A percentile compares a stretch with the other conserved stretches of the same genome.
phyloP scores from a whole-genome alignment of 2,888 invertebrate genomes.

The Entomobrya proxima region DNA sequence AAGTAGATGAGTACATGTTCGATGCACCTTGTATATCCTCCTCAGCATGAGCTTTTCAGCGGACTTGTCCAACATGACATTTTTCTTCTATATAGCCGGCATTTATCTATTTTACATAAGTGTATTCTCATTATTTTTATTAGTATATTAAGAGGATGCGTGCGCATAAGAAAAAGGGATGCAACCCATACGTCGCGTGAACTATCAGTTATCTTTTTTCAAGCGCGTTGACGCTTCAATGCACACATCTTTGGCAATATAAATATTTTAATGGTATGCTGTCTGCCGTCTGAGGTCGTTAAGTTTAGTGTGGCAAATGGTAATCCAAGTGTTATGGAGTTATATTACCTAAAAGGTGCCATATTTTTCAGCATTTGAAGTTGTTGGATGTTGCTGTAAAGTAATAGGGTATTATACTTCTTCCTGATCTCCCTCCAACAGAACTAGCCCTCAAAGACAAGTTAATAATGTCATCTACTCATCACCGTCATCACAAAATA shows the following conservation, averaged over 20 bases:
- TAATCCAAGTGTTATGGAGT: not conserved
- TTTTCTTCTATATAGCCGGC: slow-evolving; percentile 31
- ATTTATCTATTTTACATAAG: slow-evolving; percentile 40
- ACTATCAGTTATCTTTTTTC: slow-evolving; percentile 13
- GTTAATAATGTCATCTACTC: slow-evolving; percentile 52
- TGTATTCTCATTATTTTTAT: slow-evolving; percentile 31
- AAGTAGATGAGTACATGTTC: slow-evolving; percentile 4
- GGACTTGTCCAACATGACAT: slow-evolving; percentile 51
- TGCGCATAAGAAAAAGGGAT: slow-evolving; percentile 3
- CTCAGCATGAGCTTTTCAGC: slow-evolving; percentile 57
- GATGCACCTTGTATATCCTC: not conserved
- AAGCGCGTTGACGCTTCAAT: not conserved
- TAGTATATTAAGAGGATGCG: slow-evolving; percentile 31
- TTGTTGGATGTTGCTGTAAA: slow-evolving; percentile 5
- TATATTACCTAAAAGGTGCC: not conserved
- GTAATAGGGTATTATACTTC: not conserved
- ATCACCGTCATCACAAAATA: slow-evolving; percentile 25
- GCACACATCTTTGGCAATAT: not conserved
- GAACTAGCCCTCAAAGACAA: slow-evolving; percentile 25
- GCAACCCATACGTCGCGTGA: slow-evolving; percentile 45
- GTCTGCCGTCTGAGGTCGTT: slow-evolving; percentile 27
- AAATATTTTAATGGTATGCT: slow-evolving; percentile 10
- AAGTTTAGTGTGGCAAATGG: slow-evolving; percentile 20
- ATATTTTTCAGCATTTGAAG: slow-evolving; percentile 8
- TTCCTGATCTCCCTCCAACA: not conserved